phyloP scores from a whole-genome alignment of 2,113 vertebrate species.

The Catagonus wagneri region DNA sequence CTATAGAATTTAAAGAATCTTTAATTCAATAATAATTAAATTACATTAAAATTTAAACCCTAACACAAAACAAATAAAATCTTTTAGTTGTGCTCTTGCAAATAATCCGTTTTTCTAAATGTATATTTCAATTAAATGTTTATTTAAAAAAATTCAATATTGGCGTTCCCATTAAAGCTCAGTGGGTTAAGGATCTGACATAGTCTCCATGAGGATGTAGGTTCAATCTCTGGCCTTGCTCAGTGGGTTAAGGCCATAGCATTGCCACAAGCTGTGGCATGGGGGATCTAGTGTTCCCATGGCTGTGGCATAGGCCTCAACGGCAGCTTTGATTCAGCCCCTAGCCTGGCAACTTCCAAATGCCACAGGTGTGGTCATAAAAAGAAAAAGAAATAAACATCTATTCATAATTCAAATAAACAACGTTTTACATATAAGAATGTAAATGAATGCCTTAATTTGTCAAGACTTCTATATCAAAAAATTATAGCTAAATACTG shows the following conservation, averaged over 20 bases:
- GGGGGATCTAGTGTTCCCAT: too few species aligned
- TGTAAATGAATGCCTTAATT: background rate
- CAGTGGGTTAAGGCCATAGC: too few species aligned
- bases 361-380: too few species aligned
- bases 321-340: too few species aligned
- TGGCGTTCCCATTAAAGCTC: too few species aligned
- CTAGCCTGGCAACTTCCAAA: too few species aligned
- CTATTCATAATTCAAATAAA: background rate
- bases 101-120: background rate
- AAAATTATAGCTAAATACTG: background rate
- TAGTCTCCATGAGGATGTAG: too few species aligned
- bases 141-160: background rate
- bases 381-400: background rate
- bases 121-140: constrained; percentile 22
- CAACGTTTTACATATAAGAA: background rate
- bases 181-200: too few species aligned
- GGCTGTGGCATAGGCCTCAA: too few species aligned
- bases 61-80: background rate
- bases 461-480: background rate
- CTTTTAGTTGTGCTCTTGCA: background rate
- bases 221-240: too few species aligned
- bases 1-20: background rate
- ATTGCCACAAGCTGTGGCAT: too few species aligned
- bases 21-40: background rate
- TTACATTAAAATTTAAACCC: background rate